A percentile compares a stretch with the other conserved stretches of the same genome.
These are phyloP conservation scores for Ephestia elutella DNA, from an alignment of 1,140 invertebrate genomes.

Conservation along the genomic window DNA sequence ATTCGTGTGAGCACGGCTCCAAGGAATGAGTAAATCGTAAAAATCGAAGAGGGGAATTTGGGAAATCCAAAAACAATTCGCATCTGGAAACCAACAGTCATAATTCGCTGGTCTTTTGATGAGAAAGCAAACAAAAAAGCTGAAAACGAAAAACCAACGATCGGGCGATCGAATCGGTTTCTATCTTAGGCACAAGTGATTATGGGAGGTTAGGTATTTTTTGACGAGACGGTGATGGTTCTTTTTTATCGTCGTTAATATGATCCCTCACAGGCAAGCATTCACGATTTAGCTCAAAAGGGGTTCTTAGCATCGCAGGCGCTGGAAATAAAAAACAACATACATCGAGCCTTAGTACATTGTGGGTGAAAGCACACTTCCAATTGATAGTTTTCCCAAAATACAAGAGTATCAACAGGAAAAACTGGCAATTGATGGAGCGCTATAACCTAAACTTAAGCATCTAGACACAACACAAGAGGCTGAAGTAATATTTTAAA, in stretches of 20 bases:
- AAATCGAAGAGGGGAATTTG: slow-evolving; percentile 20
- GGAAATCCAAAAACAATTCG: slow-evolving; percentile 27
- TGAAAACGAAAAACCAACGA: slow-evolving; percentile 27
- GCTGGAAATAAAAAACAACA: slow-evolving; percentile 75
- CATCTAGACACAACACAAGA: slow-evolving; percentile 54
- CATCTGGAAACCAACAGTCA: slow-evolving; percentile 53
- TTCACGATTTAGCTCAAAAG: slow-evolving; percentile 74
- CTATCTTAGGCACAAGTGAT: slow-evolving; percentile 69
- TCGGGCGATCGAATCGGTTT: slow-evolving; percentile 33
- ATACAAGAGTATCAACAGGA: slow-evolving; percentile 15
- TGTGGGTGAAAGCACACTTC: slow-evolving; percentile 49
- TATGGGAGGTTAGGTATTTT: slow-evolving; percentile 64
- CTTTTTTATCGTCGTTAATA: slow-evolving; percentile 70
- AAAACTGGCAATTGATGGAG: slow-evolving; percentile 46
- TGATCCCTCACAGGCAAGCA: slow-evolving; percentile 74
- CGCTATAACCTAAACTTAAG: slow-evolving; percentile 56
- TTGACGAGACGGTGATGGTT: slow-evolving; percentile 66
- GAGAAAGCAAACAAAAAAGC: slow-evolving; percentile 65
- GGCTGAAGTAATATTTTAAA: slow-evolving; percentile 11
- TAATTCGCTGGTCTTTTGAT: slow-evolving; percentile 62
- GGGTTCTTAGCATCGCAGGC: slow-evolving; percentile 73
- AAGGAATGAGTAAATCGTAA: slow-evolving; percentile 66
- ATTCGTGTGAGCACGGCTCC: slow-evolving; percentile 54
- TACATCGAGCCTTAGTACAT: slow-evolving; percentile 72
- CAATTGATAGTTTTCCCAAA: slow-evolving; percentile 44